Percentiles rank a stretch among this genome's conserved stretches.
These are phyloP conservation scores for Acronicta alni DNA, from an alignment of 2,888 invertebrate species.

Conservation along the genomic window DNA sequence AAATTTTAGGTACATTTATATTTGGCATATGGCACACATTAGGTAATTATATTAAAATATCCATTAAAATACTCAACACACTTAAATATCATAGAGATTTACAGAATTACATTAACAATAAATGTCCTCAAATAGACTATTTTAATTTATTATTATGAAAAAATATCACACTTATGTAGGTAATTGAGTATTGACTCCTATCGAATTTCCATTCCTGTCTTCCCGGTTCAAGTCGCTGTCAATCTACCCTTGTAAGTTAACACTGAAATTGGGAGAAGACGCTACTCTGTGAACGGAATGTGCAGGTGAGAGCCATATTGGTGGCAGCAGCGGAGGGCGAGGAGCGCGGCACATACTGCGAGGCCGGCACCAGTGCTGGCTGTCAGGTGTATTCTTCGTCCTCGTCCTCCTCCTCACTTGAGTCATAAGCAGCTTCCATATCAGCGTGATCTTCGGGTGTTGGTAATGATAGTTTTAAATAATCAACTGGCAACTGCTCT, in stretches of 20 bases:
- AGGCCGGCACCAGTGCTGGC: conserved; percentile 60
- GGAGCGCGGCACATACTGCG: conserved; percentile 75
- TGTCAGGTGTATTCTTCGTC: conserved; percentile 84
- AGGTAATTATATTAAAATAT: conserved; percentile 41
- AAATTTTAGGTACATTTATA: conserved; percentile 59
- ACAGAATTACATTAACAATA: conserved; percentile 43
- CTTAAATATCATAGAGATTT: conserved; percentile 52
- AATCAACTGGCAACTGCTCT: conserved; percentile 86
- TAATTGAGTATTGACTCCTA: conserved; percentile 66
- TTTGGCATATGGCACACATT: conserved; percentile 71
- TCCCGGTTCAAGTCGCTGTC: conserved; percentile 25
- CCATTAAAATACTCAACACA: conserved; percentile 55
- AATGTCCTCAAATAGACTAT: conserved; percentile 29
- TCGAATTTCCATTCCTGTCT: conserved; percentile 38
- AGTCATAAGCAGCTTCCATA: conserved; percentile 75
- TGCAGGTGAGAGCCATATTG: conserved; percentile 63
- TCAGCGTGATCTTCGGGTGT: conserved; percentile 61
- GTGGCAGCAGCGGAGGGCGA: conserved; percentile 64
- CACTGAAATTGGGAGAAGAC: conserved; percentile 65
- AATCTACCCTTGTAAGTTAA: conserved; percentile 50
- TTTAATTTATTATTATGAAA: conserved; percentile 52
- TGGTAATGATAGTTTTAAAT: conserved; percentile 85
- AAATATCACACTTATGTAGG: conserved; percentile 71
- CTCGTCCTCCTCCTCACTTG: conserved; percentile 77
- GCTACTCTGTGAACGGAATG: conserved; percentile 72